A percentile compares a stretch with the other conserved stretches of the same genome.
Evolutionary conservation across 2,113 vertebrate species (phyloP).

Genomic region (Callopanchax toddi): DNA sequence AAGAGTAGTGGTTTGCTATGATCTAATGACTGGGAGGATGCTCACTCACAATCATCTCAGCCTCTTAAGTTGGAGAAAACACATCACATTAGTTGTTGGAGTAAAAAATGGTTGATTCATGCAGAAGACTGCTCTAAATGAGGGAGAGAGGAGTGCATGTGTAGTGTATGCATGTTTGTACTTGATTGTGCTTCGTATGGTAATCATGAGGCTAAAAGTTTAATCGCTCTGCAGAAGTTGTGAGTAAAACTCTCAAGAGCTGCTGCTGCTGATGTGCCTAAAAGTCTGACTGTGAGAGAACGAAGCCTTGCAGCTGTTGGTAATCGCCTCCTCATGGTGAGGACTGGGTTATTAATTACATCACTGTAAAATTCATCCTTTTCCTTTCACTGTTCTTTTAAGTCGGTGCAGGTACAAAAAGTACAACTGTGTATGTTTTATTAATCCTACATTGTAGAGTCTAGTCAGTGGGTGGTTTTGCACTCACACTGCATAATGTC

Average conservation of each 20-base stretch:
- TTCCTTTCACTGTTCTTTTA: conserved; percentile 38
- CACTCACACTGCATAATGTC: background rate
- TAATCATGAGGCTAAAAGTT: conserved; percentile 48
- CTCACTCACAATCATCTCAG: conserved; percentile 55
- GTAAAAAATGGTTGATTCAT: conserved; percentile 60
- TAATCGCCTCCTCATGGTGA: conserved; percentile 59
- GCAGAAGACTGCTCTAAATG: conserved; percentile 35
- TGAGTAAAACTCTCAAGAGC: conserved; percentile 42
- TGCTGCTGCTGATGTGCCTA: conserved; percentile 24
- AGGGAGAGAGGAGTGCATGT: conserved; percentile 2
- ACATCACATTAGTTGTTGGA: conserved; percentile 62
- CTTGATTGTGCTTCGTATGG: conserved; percentile 15
- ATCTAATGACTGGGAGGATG: conserved; percentile 67
- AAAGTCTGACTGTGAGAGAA: conserved; percentile 42
- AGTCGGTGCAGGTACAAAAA: conserved; percentile 11
- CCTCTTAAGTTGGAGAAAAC: conserved; percentile 60
- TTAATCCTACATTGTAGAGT: background rate
- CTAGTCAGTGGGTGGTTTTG: conserved; percentile 4
- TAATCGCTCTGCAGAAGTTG: conserved; percentile 42
- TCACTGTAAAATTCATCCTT: conserved; percentile 33
- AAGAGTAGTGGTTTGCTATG: conserved; percentile 56
- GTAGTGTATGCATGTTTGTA: background rate
- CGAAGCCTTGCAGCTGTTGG: conserved; percentile 56
- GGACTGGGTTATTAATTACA: conserved; percentile 61
- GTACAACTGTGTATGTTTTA: conserved; percentile 18